Evolutionary conservation across 2,797 vertebrate genomes (phyloP).

Genomic region (Rhinichthys osculus): DNA sequence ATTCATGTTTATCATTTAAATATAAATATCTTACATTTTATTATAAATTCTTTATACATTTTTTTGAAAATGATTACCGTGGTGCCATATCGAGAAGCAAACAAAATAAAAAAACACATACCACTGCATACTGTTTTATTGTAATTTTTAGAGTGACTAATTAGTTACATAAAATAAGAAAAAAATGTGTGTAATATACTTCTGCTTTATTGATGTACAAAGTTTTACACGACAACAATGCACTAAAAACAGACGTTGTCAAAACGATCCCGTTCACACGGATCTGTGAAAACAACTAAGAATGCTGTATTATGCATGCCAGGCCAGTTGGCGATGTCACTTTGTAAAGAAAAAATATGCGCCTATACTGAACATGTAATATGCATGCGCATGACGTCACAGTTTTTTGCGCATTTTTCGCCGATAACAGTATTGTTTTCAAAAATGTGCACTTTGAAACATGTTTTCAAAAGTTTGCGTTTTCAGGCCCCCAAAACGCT

Average conservation of each 20-base stretch:
- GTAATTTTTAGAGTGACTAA: background rate
- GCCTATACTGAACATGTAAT: background rate
- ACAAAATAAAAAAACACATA: background rate
- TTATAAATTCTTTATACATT: background rate
- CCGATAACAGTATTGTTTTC: background rate
- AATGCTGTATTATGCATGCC: background rate
- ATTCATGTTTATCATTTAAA: background rate
- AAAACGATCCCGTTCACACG: background rate
- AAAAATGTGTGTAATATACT: background rate
- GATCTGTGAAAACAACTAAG: background rate
- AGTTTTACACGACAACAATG: background rate
- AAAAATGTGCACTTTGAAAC: background rate
- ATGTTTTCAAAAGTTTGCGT: no score
- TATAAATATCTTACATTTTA: background rate
- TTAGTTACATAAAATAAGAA: background rate
- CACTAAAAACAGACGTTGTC: background rate
- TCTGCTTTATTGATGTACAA: background rate
- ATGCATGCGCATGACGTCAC: background rate
- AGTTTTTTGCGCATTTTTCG: background rate
- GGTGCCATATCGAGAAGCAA: background rate
- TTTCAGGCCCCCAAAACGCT: background rate
- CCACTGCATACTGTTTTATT: background rate
- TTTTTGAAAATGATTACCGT: background rate
- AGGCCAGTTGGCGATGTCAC: background rate
- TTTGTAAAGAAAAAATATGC: no score